Evolutionary conservation across 2,888 invertebrate genomes (phyloP), one percentile per base, ranked within the genome.

Genomic region (Bembecia ichneumoniformis): DNA sequence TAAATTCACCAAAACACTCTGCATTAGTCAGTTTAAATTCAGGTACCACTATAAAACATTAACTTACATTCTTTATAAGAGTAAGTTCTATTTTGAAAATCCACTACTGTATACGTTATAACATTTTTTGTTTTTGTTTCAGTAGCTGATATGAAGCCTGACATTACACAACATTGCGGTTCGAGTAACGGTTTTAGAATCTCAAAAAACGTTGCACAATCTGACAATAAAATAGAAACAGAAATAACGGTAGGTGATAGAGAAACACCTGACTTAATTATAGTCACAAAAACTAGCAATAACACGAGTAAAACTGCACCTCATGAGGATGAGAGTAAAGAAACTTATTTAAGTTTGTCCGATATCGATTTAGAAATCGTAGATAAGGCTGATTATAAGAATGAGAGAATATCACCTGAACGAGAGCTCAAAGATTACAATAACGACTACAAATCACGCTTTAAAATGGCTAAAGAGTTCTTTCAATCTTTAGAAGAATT

Each of bases 401-500:
- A n/a, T 40, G 86, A 84, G 60, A 71, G 64, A 47, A 68, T 59
- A 52, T 55, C 68, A 51, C 71, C 74, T n/a, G 72, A 75, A 56
- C 64, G 58, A 51, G 63, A 66, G 47, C 55, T 54, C 10, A 71
- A 71, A 54, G 66, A 64, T 36, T 66, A 66, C 43, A 68, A 78
- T 9, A 65, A 68, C 45, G 77, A 83, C 55, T 86, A 83, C 58
- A 87, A 86, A 66, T 78, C 82, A 54, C 73, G 88, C 40, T 89
- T 88, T 52, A 77, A 82, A 64, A 60, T 69, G 57, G 88, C 88
- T 13, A 88, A 83, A 60, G 69, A 84, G 62, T 88, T 76, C 56
- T 89, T 89, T 52, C 81, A 88, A 60, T 87, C 86, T 1, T 62
- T 88, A 46, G 88, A 88, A 69, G 83, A 83, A 56, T 58, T 84